Conservation (phyloP, 1,140 invertebrate species). For the Parasteatoda tepidariorum region DNA sequence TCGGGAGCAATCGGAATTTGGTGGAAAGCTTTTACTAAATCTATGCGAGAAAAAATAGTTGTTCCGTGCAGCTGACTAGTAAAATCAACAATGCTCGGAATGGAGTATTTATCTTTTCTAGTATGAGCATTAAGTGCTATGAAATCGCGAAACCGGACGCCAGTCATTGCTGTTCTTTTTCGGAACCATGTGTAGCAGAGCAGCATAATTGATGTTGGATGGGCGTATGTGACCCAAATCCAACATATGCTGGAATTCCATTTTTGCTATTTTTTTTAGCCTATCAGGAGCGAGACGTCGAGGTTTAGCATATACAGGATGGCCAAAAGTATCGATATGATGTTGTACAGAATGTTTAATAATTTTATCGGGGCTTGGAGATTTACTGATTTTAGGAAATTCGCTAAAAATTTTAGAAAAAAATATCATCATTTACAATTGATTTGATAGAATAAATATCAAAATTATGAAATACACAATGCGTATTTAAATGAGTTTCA, state of each 20-base stretch:
- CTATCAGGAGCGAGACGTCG: conserved; percentile 41
- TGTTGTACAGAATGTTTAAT: conserved; percentile 48
- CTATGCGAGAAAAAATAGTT: conserved; percentile 17
- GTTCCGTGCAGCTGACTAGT: conserved; percentile 10
- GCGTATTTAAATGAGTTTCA: background rate
- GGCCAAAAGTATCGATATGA: conserved; percentile 52
- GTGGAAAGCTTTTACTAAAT: conserved; percentile 45
- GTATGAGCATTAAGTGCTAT: conserved; percentile 43
- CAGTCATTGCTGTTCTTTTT: conserved; percentile 29
- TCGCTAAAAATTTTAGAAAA: conserved; percentile 18
- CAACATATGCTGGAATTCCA: too few species aligned
- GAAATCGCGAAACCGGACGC: conserved; percentile 48
- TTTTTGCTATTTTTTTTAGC: conserved; percentile 27
- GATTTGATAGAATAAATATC: conserved; percentile 12
- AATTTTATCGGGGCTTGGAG: background rate
- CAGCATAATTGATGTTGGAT: conserved; percentile 38
- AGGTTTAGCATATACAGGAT: conserved; percentile 29
- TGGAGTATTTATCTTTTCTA: conserved; percentile 48
- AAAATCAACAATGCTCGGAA: conserved; percentile 53
- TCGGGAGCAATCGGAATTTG: conserved; percentile 50
- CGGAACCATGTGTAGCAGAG: conserved; percentile 28
- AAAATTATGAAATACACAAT: background rate
- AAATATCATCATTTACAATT: background rate
- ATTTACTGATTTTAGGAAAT: conserved; percentile 6
- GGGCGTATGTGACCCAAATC: too few species aligned